phyloP scores from a whole-genome alignment of 2,797 vertebrate species.

The Phrynocephalus vlangalii region DNA sequence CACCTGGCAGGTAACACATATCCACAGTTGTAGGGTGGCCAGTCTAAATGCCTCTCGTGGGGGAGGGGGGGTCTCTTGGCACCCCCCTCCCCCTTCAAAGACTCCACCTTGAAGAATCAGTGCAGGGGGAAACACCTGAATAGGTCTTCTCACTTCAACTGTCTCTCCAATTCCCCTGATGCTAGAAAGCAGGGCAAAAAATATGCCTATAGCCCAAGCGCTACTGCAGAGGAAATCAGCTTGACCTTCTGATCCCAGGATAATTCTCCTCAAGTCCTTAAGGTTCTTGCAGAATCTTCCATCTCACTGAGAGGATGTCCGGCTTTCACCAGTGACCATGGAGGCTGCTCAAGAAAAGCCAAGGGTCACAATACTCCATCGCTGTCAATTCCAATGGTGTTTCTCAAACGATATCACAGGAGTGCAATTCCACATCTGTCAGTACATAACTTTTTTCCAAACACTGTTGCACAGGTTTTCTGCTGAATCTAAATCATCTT shows the following conservation, averaged over 20 bases:
- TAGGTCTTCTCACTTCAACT: not conserved
- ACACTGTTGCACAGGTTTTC: not conserved
- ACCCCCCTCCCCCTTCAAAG: slow-evolving; percentile 39
- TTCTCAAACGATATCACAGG: not conserved
- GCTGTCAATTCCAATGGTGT: not conserved
- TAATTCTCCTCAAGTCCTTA: slow-evolving; percentile 18
- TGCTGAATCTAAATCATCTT: not conserved
- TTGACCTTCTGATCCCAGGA: not conserved
- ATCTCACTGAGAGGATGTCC: not conserved
- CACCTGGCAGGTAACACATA: slow-evolving; percentile 25
- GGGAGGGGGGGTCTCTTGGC: slow-evolving; percentile 35
- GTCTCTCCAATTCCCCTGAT: not conserved
- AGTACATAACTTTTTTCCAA: not conserved
- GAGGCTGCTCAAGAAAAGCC: not conserved
- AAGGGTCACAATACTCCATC: not conserved
- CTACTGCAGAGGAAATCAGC: not conserved
- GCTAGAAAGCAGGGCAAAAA: not conserved
- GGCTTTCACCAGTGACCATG: not conserved
- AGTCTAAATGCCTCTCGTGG: slow-evolving; percentile 15
- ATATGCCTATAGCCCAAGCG: too few species aligned
- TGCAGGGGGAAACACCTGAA: not conserved
- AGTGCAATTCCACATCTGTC: not conserved
- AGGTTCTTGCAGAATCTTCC: slow-evolving; percentile 9
- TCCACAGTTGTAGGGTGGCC: not conserved
- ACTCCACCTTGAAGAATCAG: slow-evolving; percentile 30